phyloP scores from a whole-genome alignment of 2,797 vertebrate genomes.

The Luscinia megarhynchos region DNA sequence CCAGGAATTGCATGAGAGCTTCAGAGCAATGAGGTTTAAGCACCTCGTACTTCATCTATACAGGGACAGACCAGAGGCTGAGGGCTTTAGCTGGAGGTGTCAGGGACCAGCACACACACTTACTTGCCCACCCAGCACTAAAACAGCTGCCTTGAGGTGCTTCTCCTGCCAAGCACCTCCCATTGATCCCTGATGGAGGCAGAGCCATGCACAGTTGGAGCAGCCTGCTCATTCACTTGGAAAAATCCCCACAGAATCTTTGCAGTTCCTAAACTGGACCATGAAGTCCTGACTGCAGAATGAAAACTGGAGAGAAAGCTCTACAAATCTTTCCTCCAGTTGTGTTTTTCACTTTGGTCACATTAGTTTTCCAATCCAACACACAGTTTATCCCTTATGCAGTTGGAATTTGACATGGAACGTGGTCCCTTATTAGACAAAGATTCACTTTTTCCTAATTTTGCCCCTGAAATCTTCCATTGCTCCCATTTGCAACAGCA shows the following conservation, averaged over 20 bases:
- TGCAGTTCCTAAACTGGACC: accelerated
- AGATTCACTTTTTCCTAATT: not conserved
- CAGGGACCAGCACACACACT: not conserved
- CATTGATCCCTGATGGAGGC: not conserved
- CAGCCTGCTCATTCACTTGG: not conserved
- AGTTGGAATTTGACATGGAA: not conserved
- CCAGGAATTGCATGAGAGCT: not conserved
- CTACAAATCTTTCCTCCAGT: not conserved
- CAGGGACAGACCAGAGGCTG: accelerated
- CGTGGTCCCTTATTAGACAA: not conserved
- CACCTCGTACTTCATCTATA: accelerated
- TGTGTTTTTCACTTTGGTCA: not conserved
- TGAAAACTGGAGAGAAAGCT: not conserved
- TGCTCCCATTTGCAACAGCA: not conserved
- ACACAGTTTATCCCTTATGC: not conserved
- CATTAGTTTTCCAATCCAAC: not conserved
- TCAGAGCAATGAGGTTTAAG: not conserved
- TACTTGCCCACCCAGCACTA: not conserved
- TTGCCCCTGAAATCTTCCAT: not conserved
- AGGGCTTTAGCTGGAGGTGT: not conserved
- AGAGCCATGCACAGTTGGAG: not conserved
- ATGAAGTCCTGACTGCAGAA: not conserved
- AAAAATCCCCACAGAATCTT: not conserved
- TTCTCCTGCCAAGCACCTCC: not conserved
- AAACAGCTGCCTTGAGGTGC: not conserved